phyloP scores from a whole-genome alignment of 2,888 invertebrate species.

The Lymantria monacha region DNA sequence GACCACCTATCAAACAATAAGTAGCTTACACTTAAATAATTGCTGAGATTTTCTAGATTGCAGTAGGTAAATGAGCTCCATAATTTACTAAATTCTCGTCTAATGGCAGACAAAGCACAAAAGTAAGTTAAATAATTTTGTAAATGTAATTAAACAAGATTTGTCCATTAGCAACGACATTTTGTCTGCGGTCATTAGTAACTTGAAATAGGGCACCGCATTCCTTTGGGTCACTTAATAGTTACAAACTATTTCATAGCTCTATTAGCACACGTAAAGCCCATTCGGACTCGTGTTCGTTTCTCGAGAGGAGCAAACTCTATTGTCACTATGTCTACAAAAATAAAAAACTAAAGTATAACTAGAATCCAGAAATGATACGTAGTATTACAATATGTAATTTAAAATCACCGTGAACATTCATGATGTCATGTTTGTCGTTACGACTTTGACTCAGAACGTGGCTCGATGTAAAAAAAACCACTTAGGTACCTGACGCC shows the following conservation, averaged over 20 bases:
- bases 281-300: too few relatives aligned
- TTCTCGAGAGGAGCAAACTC: too few relatives aligned
- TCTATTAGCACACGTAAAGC: too few relatives aligned
- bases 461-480: slow-evolving; percentile 14
- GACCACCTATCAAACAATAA: too few relatives aligned
- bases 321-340: too few relatives aligned
- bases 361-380: too few relatives aligned
- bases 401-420: slow-evolving; percentile 10
- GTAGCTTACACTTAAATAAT: too few relatives aligned
- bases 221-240: slow-evolving; percentile 22
- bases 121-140: slow-evolving; percentile 13
- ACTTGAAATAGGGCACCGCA: slow-evolving; percentile 16
- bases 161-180: slow-evolving; percentile 20
- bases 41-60: too few relatives aligned
- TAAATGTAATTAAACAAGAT: slow-evolving; percentile 22
- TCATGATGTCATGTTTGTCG: slow-evolving; percentile 44
- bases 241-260: neutral
- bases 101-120: slow-evolving; percentile 3
- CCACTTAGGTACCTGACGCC: slow-evolving; percentile 13
- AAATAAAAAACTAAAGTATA: too few relatives aligned
- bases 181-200: slow-evolving; percentile 18
- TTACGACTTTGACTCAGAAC: slow-evolving; percentile 36
- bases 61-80: too few relatives aligned
- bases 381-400: too few relatives aligned
- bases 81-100: neutral